Evolutionary conservation across 2,888 invertebrate species (phyloP), one percentile per base, ranked within the genome.

Genomic region (Phengaris arion): DNA sequence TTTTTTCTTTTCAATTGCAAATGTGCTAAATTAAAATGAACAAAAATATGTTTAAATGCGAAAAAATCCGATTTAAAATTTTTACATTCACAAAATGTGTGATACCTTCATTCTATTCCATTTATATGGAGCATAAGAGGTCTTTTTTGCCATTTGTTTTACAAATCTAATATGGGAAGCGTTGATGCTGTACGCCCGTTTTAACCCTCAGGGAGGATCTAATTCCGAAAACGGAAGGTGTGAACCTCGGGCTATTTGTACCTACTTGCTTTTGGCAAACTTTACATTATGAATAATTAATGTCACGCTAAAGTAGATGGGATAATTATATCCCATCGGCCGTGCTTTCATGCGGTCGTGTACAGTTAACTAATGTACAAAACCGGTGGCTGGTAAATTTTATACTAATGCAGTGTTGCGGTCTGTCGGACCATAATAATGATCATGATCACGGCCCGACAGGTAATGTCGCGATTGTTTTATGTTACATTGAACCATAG

Each of bases 221-320:
- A 78, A 79, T 79, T 77, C 77, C 77, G 68, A 76, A 77, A 75
- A 75, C 76, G 76, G 57, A 74, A 72, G 52, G 52, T 72, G 68
- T 69, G 10, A 72, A 78, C 82, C 80, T 78, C 64, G 22, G 79
- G 79, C 81, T 81, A 83, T 84, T 84, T 83, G 82, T 82, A 81
- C 80, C 81, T 84, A 82, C 81, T 83, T 83, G 82, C 80, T 81
- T 78, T 80, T 78, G 81, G 80, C 81, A 78, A 35, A 80, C 81
- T 81, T 81, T 80, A 81, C 82, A 81, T 80, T 83, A 83, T 83
- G 83, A 85, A 85, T 85, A 85, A 83, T 83, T 81, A 82, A 83
- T 83, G 80, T 45, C 52, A 51, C 69, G 75, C 74, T 77, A 78
- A 79, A 79, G 76, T 80, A 77, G 78, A 77, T 76, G 79, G 77